Base-by-base conservation (phyloP, 37 sponge, comb jelly and placozoan genomes). In the Theonella swinhoei region DNA sequence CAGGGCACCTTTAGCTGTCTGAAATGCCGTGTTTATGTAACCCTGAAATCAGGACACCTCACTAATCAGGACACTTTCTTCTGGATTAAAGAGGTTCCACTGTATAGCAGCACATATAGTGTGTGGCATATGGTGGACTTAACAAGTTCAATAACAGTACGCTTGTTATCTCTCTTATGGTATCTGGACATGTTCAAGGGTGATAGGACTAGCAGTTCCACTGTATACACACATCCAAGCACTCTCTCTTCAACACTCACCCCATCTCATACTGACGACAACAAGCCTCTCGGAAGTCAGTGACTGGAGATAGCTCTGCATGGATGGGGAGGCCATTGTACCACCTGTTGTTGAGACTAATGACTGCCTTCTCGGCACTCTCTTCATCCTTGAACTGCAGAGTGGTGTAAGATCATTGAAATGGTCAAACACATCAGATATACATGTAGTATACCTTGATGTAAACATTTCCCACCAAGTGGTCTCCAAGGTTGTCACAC, bases 251-350 rank as follows among this genome's bases (percentile, higher is more conserved):
- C n/a, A n/a, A n/a, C n/a, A n/a, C 92, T 84, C 38, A 93, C 90
- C 99, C 97, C 95, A 94, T 98, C 64, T 98, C 99, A 77, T 98
- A 98, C 82, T 98, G 99, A 42, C 99, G 66, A 65, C 99, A 98
- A 68, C 99, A 98, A 33, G 99, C 99, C 86, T 98, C 99, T 34
- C 96, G 89, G 85, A 98, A 98, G 86, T 98, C 99, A 26, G 99
- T 98, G 25, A 98, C 99, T 14, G 99, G 99, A 72, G 99, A 98
- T 62, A 98, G 91, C 84, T 98, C 99, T 7, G 97, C 91, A 26
- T 89, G 90, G 36, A 98, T 98, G 5, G 99, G 99, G 80, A 78
- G 75, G 41, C 96, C 94, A 62, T 95, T 91, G 79, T 83, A 98
- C 99, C 99, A 98, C n/a, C 99, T 87, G 60, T 98, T 98, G 80